Percentiles rank a stretch among this genome's conserved stretches.
phyloP scores from a whole-genome alignment of 2,113 vertebrate genomes.

The Phalacrocorax carbo region DNA sequence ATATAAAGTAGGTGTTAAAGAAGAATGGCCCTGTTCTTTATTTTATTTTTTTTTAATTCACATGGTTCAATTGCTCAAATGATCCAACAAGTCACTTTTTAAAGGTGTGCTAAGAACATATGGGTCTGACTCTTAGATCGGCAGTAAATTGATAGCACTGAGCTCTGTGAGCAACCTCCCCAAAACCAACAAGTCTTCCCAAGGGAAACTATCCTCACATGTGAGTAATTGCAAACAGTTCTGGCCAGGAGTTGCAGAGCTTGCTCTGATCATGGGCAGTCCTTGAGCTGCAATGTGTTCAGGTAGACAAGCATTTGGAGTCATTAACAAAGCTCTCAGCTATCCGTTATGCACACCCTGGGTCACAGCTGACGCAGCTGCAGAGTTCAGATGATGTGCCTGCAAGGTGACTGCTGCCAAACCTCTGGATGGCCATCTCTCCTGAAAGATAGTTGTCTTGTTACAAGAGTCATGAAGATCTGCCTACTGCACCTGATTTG shows the following conservation, averaged over 20 bases:
- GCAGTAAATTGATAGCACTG: neutral
- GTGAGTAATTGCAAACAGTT: neutral
- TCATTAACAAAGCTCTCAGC: neutral
- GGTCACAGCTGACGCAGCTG: neutral
- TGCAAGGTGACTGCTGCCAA: neutral
- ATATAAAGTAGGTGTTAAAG: neutral
- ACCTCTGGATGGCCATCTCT: neutral
- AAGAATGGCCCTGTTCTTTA: neutral
- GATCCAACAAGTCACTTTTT: neutral
- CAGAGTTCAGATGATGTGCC: neutral
- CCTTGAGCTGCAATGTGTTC: neutral
- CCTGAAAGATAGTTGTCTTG: neutral
- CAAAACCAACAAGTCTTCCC: neutral
- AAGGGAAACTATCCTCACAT: neutral
- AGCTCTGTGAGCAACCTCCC: neutral
- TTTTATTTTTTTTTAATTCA: neutral
- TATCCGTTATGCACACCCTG: neutral
- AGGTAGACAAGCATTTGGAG: neutral
- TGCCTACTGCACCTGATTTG: neutral
- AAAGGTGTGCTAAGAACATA: neutral
- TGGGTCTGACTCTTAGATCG: neutral
- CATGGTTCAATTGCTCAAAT: neutral
- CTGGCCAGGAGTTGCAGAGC: neutral
- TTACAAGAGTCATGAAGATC: neutral
- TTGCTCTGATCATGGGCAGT: neutral